Conservation (phyloP, 2,888 invertebrate genomes). For the Epinotia ramella region DNA sequence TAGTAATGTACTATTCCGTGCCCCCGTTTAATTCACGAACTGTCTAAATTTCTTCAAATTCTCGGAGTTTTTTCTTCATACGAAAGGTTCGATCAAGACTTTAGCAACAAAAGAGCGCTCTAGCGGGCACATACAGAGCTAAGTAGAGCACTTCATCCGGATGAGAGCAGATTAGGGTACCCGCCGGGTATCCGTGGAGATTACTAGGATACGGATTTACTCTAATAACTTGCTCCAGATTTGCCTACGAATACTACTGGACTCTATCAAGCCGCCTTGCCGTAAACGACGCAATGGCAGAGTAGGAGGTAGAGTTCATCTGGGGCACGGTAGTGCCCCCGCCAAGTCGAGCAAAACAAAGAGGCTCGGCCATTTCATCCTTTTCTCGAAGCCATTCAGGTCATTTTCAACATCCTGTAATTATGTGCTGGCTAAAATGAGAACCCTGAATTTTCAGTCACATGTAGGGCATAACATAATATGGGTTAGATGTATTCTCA, state of each 20-base stretch:
- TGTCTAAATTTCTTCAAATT: not conserved
- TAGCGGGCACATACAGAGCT: conserved; percentile 63
- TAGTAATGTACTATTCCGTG: no score
- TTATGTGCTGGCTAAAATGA: no score
- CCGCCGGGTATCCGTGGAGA: conserved; percentile 79
- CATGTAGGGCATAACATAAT: no score
- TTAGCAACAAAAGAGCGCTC: conserved; percentile 33
- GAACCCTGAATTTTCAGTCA: no score
- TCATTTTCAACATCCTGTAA: no score
- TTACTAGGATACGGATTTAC: conserved; percentile 81
- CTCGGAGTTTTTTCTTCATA: conserved; percentile 24
- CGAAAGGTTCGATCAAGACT: not conserved
- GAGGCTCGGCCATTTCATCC: no score
- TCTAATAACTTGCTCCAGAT: conserved; percentile 76
- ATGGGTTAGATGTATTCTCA: no score
- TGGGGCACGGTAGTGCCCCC: no score
- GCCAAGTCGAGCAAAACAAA: no score
- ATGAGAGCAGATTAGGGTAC: conserved; percentile 80
- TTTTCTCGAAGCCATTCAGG: no score
- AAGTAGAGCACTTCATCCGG: conserved; percentile 75
- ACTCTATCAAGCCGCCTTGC: not conserved
- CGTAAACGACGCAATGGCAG: not conserved
- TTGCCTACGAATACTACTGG: conserved; percentile 55
- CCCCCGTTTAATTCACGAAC: no score
- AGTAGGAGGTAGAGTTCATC: no score